Evolutionary conservation across 2,888 invertebrate genomes (phyloP), one percentile per base, ranked within the genome.

Genomic region (Drosophila mercatorum): DNA sequence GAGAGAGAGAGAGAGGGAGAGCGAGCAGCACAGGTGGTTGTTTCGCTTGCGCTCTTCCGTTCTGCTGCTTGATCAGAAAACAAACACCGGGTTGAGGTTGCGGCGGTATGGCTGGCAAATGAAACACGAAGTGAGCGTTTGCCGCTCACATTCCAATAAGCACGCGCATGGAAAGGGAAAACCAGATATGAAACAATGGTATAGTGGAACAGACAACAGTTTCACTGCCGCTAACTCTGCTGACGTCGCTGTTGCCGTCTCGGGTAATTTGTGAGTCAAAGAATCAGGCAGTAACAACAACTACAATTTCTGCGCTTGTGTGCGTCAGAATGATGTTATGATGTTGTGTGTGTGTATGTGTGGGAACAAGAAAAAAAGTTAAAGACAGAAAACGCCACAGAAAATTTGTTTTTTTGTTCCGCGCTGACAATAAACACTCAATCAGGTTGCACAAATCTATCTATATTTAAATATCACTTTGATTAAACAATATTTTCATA

Each of bases 181-280:
- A 89, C 86, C 88, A 88, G 88, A 86, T 88, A 88, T 86, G 78
- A 72, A 85, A 88, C 81, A 60, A 52, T 64, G 59, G 60, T 34
- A 57, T 60, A 43, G 67, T 67, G 89, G 75, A 83, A 88, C 85
- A 87, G 80, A 84, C 88, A 88, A 89, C 87, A 86, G 72, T 90
- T 89, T 83, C 69, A 72, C 81, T 83, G 88, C 67, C 55, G 60
- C 68, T 63, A 43, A 22, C 52, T 46, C 72, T 72, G 72, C 63
- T 57, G 68, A 52, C 73, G 70, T 64, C 74, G 85, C 70, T 58
- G 85, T 64, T 67, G 69, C 65, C 72, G 80, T 79, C 69, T 78
- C 78, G 80, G 87, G 68, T 77, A 83, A 84, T 90, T 86, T 90
- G 87, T 89, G 89, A 89, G 84, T 86, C 90, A 86, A 88, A 86